A percentile compares a stretch with the other conserved stretches of the same genome.
These are phyloP conservation scores for Zygothrica quintamaculata DNA, from an alignment of 2,888 invertebrate genomes.

Conservation along the genomic window DNA sequence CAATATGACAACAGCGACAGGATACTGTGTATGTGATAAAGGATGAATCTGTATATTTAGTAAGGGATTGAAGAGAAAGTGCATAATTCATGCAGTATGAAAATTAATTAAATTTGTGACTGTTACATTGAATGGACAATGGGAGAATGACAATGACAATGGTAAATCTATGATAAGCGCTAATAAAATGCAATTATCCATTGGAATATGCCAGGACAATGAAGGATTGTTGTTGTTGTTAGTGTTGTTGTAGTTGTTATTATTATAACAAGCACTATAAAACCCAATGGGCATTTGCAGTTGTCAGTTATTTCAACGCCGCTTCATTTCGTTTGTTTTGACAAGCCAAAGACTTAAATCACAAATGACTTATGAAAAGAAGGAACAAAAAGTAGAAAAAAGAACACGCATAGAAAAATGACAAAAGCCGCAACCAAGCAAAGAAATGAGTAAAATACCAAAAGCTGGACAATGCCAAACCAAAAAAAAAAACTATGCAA, in stretches of 20 bases:
- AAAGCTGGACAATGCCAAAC: slow-evolving; percentile 65
- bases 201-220: slow-evolving; percentile 37
- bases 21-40: neutral
- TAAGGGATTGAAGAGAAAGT: neutral
- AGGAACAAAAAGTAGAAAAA: slow-evolving; percentile 14
- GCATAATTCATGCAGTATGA: slow-evolving; percentile 12
- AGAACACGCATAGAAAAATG: slow-evolving; percentile 38
- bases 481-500: neutral
- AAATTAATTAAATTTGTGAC: slow-evolving; percentile 52
- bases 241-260: too few species aligned
- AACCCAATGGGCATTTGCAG: slow-evolving; percentile 46
- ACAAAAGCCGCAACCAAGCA: slow-evolving; percentile 66
- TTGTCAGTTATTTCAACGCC: slow-evolving; percentile 72
- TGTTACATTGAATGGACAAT: slow-evolving; percentile 17
- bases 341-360: slow-evolving; percentile 73
- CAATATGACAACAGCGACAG: neutral
- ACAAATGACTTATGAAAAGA: slow-evolving; percentile 62
- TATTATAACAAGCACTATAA: slow-evolving; percentile 36
- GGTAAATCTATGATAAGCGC: slow-evolving; percentile 53
- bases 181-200: slow-evolving; percentile 72
- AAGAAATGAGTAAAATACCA: slow-evolving; percentile 55
- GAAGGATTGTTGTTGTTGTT: slow-evolving; percentile 39
- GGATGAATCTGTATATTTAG: neutral
- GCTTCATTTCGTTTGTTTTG: slow-evolving; percentile 78
- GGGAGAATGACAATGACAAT: slow-evolving; percentile 44